A percentile compares a stretch with the other conserved stretches of the same genome.
These are phyloP conservation scores for Amniataba percoides DNA, from an alignment of 2,797 vertebrate genomes.

Conservation along the genomic window DNA sequence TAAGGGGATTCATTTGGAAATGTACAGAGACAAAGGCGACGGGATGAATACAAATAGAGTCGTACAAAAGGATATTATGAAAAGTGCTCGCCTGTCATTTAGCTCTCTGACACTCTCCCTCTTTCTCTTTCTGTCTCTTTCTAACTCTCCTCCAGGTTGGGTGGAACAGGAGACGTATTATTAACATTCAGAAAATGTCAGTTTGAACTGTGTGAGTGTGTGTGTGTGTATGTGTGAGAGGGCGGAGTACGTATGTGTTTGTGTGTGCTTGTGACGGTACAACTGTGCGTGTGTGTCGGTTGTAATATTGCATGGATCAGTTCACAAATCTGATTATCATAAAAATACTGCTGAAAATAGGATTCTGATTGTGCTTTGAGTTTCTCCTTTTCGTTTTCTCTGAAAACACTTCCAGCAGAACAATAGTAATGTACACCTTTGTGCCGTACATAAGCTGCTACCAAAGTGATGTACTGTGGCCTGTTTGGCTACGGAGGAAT, in stretches of 20 bases:
- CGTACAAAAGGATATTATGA: constrained; percentile 74
- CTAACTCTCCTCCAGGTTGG: constrained; percentile 83
- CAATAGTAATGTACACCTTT: constrained; percentile 39
- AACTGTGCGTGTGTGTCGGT: constrained; percentile 39
- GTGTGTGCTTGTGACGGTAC: constrained; percentile 4
- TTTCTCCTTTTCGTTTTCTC: constrained; percentile 56
- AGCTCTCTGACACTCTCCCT: constrained; percentile 57
- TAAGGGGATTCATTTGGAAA: constrained; percentile 75
- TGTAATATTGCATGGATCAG: constrained; percentile 79
- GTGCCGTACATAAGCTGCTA: constrained; percentile 60
- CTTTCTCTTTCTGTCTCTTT: constrained; percentile 49
- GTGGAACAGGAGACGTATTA: constrained; percentile 89
- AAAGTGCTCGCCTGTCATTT: constrained; percentile 67
- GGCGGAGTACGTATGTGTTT: constrained; percentile 11
- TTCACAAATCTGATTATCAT: constrained; percentile 80
- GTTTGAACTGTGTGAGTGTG: constrained; percentile 49
- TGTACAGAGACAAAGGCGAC: constrained; percentile 67
- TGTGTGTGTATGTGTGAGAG: constrained; percentile 21
- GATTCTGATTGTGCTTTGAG: constrained; percentile 65
- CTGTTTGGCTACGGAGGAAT: constrained; percentile 36
- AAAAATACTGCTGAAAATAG: constrained; percentile 74
- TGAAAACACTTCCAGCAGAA: constrained; percentile 61
- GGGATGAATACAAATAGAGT: constrained; percentile 78
- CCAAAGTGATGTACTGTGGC: constrained; percentile 47
- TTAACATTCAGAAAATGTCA: constrained; percentile 80